phyloP scores from a whole-genome alignment of 2,113 vertebrate species.

The Sinocyclocheilus maitianheensis region DNA sequence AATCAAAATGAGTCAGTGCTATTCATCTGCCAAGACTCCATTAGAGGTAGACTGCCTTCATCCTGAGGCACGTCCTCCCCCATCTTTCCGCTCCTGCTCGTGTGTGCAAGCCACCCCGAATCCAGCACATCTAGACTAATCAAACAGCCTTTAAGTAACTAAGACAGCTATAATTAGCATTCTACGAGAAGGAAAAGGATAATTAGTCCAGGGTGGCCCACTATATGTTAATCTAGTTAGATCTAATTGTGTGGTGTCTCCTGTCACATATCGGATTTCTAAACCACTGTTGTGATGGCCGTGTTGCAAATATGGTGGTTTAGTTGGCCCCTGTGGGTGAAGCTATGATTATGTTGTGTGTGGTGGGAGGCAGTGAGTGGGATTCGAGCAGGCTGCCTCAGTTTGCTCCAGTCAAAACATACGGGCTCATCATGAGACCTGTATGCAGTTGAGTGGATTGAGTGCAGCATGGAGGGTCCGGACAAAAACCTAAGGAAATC shows the following conservation, averaged over 20 bases:
- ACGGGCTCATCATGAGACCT: background rate
- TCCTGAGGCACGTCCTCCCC: background rate
- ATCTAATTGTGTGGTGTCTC: constrained; percentile 16
- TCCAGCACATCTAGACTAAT: constrained; percentile 35
- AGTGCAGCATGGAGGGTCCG: background rate
- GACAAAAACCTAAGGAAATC: too few species aligned
- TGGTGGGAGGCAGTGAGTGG: constrained; percentile 28
- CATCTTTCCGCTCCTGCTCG: background rate
- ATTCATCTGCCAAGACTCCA: constrained; percentile 41
- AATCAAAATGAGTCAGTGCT: constrained; percentile 61
- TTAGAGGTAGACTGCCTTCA: constrained; percentile 13
- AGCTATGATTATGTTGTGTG: constrained; percentile 24
- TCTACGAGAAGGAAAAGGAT: constrained; percentile 18
- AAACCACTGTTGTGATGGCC: constrained; percentile 31
- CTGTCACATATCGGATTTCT: background rate
- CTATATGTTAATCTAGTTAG: constrained; percentile 35
- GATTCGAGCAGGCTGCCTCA: background rate
- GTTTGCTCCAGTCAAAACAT: background rate
- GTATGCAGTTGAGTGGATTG: background rate
- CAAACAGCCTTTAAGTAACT: constrained; percentile 26
- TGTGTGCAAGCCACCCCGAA: background rate
- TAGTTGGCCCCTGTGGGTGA: constrained; percentile 24
- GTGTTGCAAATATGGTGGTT: constrained; percentile 23
- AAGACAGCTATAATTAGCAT: constrained; percentile 36
- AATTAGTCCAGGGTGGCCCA: constrained; percentile 24